Percentiles rank a stretch among this genome's conserved stretches.
Evolutionary conservation across 2,797 vertebrate species (phyloP).

Genomic region (Brachyrhaphis roseni): DNA sequence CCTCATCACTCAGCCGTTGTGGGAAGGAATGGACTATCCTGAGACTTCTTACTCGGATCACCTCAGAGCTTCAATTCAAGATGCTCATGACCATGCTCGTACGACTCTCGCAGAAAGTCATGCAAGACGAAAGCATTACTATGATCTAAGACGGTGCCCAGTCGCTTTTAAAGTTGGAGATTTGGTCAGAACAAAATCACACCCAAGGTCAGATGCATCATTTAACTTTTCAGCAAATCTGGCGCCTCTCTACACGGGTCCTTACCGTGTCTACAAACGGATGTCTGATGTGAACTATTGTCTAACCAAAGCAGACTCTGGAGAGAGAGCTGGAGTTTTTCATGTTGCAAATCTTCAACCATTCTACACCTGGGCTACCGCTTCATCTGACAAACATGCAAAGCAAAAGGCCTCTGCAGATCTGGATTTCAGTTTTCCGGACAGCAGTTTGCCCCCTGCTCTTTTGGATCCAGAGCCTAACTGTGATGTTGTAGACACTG

Average conservation of each 20-base stretch:
- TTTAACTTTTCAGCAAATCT: neutral
- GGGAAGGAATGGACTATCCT: neutral
- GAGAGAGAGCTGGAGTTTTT: neutral
- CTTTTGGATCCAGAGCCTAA: neutral
- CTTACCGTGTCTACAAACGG: neutral
- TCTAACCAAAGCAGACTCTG: neutral
- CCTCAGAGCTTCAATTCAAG: conserved; percentile 1
- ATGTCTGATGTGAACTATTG: no score
- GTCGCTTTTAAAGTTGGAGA: neutral
- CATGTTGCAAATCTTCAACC: neutral
- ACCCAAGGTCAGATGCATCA: neutral
- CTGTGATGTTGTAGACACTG: neutral
- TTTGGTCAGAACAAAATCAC: conserved; percentile 1
- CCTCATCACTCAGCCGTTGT: neutral
- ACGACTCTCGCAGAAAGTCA: neutral
- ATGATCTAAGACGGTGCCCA: neutral
- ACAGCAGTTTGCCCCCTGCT: no score
- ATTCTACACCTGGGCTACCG: neutral
- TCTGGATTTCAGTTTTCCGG: no score
- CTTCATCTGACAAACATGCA: neutral
- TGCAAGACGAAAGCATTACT: neutral
- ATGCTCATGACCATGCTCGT: conserved; percentile 3
- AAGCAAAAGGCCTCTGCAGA: neutral
- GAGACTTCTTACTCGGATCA: neutral
- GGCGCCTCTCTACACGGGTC: neutral